A percentile compares a stretch with the other conserved stretches of the same genome.
Conservation (phyloP, 1,140 invertebrate genomes). For the Pogonomyrmex barbatus region DNA sequence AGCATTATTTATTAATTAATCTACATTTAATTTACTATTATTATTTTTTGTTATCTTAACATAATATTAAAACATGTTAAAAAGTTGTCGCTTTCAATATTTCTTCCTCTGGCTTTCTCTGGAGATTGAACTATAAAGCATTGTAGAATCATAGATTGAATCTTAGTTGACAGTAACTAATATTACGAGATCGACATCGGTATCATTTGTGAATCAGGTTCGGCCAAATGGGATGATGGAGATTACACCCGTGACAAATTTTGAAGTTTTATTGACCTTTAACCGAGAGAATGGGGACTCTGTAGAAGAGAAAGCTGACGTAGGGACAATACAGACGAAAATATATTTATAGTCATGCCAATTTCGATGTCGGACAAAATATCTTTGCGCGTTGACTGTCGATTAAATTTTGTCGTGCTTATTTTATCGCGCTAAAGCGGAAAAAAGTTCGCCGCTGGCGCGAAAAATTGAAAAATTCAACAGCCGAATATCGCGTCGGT, state of each 20-base stretch:
- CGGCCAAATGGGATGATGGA: not conserved
- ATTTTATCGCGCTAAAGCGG: not conserved
- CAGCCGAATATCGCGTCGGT: not conserved
- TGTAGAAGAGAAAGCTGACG: slow-evolving; percentile 48
- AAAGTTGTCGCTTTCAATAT: not conserved
- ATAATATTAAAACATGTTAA: not conserved
- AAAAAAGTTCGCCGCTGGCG: not conserved
- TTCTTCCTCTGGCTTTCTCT: not conserved
- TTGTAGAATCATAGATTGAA: not conserved
- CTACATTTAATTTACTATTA: not conserved
- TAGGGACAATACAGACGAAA: slow-evolving; percentile 20
- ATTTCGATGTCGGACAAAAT: slow-evolving; percentile 19
- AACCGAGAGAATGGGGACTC: slow-evolving; percentile 21
- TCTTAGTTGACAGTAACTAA: slow-evolving; percentile 12
- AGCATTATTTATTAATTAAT: not conserved
- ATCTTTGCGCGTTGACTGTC: not conserved
- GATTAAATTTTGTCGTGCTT: not conserved
- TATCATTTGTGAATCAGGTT: slow-evolving; percentile 10
- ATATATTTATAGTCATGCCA: slow-evolving; percentile 25
- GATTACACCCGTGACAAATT: slow-evolving; percentile 42
- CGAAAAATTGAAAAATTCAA: not conserved
- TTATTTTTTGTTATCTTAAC: not conserved
- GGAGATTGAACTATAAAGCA: not conserved
- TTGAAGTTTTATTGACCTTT: slow-evolving; percentile 24
- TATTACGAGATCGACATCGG: not conserved